Conservation (phyloP, 1,140 invertebrate species). For the Nymphalis io region DNA sequence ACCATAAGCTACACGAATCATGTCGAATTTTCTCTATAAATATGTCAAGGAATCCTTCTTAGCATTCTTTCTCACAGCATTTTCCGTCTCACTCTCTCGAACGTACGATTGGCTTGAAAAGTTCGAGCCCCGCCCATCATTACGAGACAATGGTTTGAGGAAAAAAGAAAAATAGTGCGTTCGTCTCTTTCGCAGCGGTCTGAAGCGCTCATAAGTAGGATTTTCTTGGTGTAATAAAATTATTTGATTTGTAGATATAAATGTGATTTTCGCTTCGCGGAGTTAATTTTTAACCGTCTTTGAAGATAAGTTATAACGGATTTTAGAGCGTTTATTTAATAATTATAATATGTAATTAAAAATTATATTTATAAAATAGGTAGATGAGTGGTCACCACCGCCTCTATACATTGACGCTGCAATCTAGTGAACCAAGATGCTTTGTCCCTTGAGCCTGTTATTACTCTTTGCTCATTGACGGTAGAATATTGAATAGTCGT, state of each 20-base stretch:
- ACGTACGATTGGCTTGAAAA: conserved; percentile 52
- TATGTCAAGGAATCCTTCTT: conserved; percentile 50
- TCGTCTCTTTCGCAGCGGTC: conserved; percentile 41
- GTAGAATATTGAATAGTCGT: no score
- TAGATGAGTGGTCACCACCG: no score
- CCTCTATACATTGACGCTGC: no score
- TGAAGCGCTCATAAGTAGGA: conserved; percentile 20
- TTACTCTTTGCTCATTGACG: no score
- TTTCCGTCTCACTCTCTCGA: conserved; percentile 42
- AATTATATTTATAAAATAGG: no score
- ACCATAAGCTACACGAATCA: conserved; percentile 40
- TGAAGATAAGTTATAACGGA: not conserved
- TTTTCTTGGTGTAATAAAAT: conserved; percentile 1
- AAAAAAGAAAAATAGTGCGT: conserved; percentile 51
- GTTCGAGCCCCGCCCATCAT: conserved; percentile 54
- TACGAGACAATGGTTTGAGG: conserved; percentile 53
- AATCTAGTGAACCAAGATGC: no score
- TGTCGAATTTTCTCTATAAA: conserved; percentile 43
- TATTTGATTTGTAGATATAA: conserved; percentile 11
- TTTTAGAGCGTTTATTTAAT: not conserved
- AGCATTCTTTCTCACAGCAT: conserved; percentile 16
- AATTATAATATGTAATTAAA: no score
- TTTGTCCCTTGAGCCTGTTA: no score
- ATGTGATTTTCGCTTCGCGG: not conserved
- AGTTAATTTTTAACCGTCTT: conserved; percentile 10